Conservation (phyloP, 35 echinoderm and acorn worm genomes). For the Strongylocentrotus purpuratus region DNA sequence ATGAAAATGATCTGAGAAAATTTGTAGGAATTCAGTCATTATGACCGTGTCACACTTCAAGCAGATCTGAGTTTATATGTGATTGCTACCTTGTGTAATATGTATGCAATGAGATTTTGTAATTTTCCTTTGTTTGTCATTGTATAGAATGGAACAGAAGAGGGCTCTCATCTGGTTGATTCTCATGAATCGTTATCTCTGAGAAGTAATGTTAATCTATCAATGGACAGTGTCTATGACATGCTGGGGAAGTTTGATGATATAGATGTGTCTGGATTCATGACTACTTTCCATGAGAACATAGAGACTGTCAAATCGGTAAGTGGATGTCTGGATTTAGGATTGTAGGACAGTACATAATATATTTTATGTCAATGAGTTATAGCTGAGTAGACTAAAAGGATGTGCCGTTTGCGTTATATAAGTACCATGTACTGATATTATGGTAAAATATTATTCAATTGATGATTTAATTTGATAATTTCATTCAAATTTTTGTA, state of each 20-base stretch:
- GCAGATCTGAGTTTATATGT: neutral
- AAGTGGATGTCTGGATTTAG: neutral
- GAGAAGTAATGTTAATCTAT: constrained; percentile 53
- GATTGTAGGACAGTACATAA: no score
- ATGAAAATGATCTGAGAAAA: no score
- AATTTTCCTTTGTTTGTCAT: neutral
- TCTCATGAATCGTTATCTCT: constrained; percentile 18
- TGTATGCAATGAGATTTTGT: neutral
- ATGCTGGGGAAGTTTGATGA: constrained; percentile 53
- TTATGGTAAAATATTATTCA: no score
- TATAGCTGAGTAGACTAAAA: no score
- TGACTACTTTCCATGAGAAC: constrained; percentile 64
- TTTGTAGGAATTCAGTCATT: no score
- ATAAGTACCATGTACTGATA: no score
- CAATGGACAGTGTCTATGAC: constrained; percentile 58
- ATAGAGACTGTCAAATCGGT: constrained; percentile 82
- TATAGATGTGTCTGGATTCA: constrained; percentile 59
- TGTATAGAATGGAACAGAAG: constrained; percentile 61
- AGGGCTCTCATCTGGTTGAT: constrained; percentile 20
- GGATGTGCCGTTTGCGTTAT: no score
- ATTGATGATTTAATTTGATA: no score
- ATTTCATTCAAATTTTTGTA: no score
- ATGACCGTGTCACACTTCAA: neutral
- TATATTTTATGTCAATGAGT: no score
- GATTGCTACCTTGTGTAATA: no score